A percentile compares a stretch with the other conserved stretches of the same genome.
phyloP scores from a whole-genome alignment of 2,113 vertebrate genomes.

The Pygoscelis adeliae region DNA sequence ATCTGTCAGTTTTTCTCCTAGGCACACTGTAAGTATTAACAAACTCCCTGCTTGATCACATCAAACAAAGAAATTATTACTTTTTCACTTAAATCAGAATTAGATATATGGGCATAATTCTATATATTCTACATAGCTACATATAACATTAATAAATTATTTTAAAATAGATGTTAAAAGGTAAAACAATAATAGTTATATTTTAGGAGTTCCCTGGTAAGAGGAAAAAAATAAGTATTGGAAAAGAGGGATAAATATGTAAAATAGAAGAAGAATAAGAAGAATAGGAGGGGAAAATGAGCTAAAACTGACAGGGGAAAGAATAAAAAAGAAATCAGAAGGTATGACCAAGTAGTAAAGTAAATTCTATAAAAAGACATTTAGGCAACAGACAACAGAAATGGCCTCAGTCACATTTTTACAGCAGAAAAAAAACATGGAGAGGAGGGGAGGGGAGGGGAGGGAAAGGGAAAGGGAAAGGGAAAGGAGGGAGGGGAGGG shows the following conservation, averaged over 20 bases:
- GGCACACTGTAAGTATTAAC: background rate
- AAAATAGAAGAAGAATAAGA: background rate
- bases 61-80: background rate
- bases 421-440: slow-evolving; percentile 14
- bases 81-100: background rate
- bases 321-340: background rate
- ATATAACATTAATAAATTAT: background rate
- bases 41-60: background rate
- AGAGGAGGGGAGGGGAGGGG: too few relatives aligned
- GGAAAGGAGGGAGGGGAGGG: too few relatives aligned
- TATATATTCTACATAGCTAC: background rate
- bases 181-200: background rate
- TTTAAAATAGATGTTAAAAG: background rate
- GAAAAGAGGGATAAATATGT: background rate
- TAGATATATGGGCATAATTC: background rate
- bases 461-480: too few relatives aligned
- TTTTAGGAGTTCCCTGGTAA: background rate
- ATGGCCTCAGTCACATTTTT: background rate
- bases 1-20: background rate
- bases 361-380: background rate
- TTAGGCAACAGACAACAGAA: background rate
- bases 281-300: background rate
- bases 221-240: background rate
- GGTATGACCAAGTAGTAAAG: background rate
- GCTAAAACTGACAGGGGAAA: background rate